Percentiles rank a stretch among this genome's conserved stretches.
These are phyloP conservation scores for Notamacropus eugenii DNA, from an alignment of 2,797 vertebrate genomes.

Conservation along the genomic window DNA sequence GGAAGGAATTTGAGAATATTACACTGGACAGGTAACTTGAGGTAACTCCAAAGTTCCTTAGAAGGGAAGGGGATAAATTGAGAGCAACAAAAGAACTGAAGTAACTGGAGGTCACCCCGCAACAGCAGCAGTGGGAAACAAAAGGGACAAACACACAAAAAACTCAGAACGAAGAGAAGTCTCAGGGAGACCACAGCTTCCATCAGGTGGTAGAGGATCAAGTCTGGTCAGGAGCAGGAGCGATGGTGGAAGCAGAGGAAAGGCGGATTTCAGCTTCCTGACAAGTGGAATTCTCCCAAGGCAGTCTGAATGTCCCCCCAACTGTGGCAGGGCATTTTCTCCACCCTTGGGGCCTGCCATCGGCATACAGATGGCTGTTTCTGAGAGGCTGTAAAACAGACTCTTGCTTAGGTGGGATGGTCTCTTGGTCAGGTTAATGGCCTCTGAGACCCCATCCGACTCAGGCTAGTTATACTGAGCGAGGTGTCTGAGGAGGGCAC, in stretches of 20 bases:
- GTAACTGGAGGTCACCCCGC: not conserved
- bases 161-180: not conserved
- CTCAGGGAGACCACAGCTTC: not conserved
- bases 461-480: not conserved
- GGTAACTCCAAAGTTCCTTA: not conserved
- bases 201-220: not conserved
- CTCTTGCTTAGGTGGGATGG: not conserved
- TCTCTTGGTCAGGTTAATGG: not conserved
- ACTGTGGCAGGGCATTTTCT: not conserved
- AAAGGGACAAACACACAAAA: not conserved
- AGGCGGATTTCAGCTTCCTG: not conserved
- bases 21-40: not conserved
- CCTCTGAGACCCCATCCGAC: not conserved
- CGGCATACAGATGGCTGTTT: not conserved
- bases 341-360: not conserved
- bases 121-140: not conserved
- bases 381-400: not conserved
- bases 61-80: not conserved
- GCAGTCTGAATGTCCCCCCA: not conserved
- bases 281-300: not conserved
- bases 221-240: not conserved
- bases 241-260: not conserved
- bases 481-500: not conserved
- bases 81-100: too few species aligned
- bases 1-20: conserved; percentile 18